phyloP scores from a whole-genome alignment of 2,888 invertebrate species.

The Lacanobia oleracea region DNA sequence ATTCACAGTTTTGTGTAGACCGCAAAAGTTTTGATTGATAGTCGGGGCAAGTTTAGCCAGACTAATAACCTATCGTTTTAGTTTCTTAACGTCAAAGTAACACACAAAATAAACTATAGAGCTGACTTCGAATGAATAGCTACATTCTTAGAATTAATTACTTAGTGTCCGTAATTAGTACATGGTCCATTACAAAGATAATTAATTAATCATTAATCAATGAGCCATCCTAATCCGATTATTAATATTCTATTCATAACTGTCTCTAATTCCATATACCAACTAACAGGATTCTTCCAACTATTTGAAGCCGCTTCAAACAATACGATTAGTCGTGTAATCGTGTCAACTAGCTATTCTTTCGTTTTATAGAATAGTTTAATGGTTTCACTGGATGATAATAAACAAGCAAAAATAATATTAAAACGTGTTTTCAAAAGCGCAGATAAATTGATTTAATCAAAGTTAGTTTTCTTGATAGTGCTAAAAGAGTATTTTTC shows the following conservation, averaged over 20 bases:
- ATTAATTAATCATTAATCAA: conserved; percentile 31
- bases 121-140: neutral
- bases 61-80: conserved; percentile 34
- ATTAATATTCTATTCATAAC: conserved; percentile 28
- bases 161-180: neutral
- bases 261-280: neutral
- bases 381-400: neutral
- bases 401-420: neutral
- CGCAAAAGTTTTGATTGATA: conserved; percentile 60
- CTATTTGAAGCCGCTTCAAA: neutral
- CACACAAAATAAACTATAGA: conserved; percentile 9
- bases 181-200: conserved; percentile 5
- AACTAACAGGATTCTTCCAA: conserved; percentile 16
- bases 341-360: neutral
- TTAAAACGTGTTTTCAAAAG: neutral
- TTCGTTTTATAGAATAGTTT: no score
- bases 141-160: neutral
- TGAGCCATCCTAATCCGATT: conserved; percentile 30
- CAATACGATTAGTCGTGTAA: neutral
- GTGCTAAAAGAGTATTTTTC: neutral
- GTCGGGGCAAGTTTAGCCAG: conserved; percentile 22
- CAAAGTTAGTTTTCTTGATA: neutral
- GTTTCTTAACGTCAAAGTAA: conserved; percentile 5
- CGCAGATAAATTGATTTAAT: neutral
- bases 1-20: conserved; percentile 36